Evolutionary conservation across 2,888 invertebrate species (phyloP).

Genomic region (Mythimna pallens): DNA sequence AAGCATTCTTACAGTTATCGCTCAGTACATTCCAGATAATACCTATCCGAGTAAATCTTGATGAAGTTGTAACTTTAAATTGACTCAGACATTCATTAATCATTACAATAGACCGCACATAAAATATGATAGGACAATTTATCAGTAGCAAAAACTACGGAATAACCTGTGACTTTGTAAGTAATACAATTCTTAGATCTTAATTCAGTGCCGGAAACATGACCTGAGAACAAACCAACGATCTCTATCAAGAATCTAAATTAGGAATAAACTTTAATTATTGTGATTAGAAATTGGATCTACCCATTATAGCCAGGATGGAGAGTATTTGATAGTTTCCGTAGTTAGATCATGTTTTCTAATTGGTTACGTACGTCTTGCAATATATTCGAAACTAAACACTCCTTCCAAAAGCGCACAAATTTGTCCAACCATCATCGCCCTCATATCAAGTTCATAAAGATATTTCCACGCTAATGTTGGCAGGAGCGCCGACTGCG

Average conservation of each 20-base stretch:
- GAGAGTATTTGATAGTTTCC: conserved; percentile 38
- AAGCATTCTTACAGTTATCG: not conserved
- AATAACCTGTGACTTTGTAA: conserved; percentile 17
- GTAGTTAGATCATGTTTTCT: not conserved
- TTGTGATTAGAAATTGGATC: conserved; percentile 47
- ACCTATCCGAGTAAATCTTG: not conserved
- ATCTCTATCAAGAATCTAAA: conserved; percentile 17
- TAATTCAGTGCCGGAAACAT: conserved; percentile 51
- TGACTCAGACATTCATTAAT: conserved; percentile 24
- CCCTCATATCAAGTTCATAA: conserved; percentile 2
- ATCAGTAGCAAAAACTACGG: conserved; percentile 33
- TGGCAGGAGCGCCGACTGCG: too few species aligned
- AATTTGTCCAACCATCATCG: not conserved
- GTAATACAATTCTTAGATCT: conserved; percentile 25
- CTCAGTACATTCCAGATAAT: not conserved
- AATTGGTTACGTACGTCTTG: not conserved
- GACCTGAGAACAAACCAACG: conserved; percentile 37
- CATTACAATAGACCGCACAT: conserved; percentile 10
- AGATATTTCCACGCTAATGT: not conserved
- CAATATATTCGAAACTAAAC: not conserved
- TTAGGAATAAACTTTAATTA: conserved; percentile 21
- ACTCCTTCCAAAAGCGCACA: not conserved
- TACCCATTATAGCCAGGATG: conserved; percentile 41
- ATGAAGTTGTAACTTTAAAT: conserved; percentile 10
- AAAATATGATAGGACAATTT: conserved; percentile 13